Percentiles rank a stretch among this genome's conserved stretches.
These are phyloP conservation scores for Astur gentilis DNA, from an alignment of 2,113 vertebrate genomes.

Conservation along the genomic window DNA sequence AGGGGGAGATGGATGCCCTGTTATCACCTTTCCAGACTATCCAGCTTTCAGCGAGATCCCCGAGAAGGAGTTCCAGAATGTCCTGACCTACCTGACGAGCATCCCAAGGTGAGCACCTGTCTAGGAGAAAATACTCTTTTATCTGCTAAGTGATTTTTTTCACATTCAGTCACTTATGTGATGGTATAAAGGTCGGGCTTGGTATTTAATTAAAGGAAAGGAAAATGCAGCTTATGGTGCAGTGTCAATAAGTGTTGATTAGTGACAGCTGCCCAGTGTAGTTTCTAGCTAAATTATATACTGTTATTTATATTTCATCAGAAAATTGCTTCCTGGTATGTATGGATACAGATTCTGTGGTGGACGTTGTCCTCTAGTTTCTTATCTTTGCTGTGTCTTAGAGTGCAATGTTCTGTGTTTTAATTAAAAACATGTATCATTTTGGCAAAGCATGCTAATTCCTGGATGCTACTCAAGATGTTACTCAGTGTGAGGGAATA, in stretches of 20 bases:
- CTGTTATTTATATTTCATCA: neutral
- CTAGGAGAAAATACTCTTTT: neutral
- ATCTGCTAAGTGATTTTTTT: neutral
- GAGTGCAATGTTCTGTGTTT: neutral
- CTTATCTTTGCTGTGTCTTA: neutral
- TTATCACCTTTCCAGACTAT: slow-evolving; percentile 96
- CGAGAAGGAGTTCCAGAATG: slow-evolving; percentile 91
- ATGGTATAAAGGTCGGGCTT: neutral
- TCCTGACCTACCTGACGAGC: slow-evolving; percentile 93
- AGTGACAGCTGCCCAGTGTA: neutral
- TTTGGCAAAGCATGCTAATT: neutral
- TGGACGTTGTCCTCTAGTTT: neutral
- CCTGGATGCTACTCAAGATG: neutral
- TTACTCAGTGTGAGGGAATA: neutral
- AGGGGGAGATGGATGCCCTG: slow-evolving; percentile 89
- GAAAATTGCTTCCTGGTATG: neutral
- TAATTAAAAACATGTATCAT: neutral
- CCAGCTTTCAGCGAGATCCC: slow-evolving; percentile 90
- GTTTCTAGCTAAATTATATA: neutral
- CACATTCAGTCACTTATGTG: neutral
- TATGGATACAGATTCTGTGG: neutral
- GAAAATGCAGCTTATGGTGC: neutral
- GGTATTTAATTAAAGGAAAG: neutral
- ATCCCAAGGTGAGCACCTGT: slow-evolving; percentile 83
- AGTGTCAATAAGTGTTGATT: neutral